phyloP scores from a whole-genome alignment of 2,113 vertebrate genomes.

The Columbina picui region DNA sequence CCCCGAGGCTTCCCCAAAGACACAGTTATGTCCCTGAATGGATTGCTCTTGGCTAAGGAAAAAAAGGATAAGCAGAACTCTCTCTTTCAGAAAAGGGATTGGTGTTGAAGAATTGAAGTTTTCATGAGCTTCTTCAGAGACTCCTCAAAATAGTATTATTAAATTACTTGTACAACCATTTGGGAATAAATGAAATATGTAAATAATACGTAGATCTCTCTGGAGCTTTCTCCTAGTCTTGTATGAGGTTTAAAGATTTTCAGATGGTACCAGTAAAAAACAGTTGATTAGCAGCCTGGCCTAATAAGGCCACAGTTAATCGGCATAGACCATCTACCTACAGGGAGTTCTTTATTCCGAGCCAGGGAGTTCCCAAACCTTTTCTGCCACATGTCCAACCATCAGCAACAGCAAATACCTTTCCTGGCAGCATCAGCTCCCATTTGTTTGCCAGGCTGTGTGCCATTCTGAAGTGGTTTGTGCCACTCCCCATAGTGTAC shows the following conservation, averaged over 20 bases:
- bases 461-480: background rate
- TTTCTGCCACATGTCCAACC: background rate
- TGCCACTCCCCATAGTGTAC: background rate
- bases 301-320: background rate
- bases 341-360: background rate
- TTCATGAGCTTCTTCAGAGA: background rate
- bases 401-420: background rate
- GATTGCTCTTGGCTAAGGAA: background rate
- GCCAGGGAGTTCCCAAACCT: constrained; percentile 5
- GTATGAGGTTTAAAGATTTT: background rate
- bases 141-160: background rate
- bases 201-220: background rate
- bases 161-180: background rate
- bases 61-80: background rate
- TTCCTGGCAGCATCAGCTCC: background rate
- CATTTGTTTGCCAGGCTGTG: background rate
- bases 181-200: background rate
- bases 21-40: background rate
- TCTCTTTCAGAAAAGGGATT: background rate
- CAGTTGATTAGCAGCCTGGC: background rate
- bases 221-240: background rate
- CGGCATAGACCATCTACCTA: background rate
- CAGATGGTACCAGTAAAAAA: background rate
- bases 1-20: background rate
- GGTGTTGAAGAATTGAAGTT: background rate